Base-by-base conservation (phyloP, 2,113 vertebrate species). In the Fukomys damarensis region DNA sequence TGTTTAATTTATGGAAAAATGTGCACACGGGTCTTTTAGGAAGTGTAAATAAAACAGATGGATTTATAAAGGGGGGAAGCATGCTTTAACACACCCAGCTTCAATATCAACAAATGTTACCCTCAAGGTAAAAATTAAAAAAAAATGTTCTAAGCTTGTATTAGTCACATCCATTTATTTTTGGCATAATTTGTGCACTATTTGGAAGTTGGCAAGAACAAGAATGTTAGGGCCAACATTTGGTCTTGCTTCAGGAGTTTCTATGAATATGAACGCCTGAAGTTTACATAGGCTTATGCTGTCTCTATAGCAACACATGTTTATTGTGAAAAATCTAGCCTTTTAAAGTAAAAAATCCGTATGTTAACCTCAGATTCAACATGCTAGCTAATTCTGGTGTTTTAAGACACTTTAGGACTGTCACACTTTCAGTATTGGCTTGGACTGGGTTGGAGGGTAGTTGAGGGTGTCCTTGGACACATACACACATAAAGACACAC, bases 131-230 rank as follows among this genome's bases (percentile, higher is more conserved):
- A 98, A 97, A 76, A 46, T 46, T 95, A 54, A 30, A 13, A 72
- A 80, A 68, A 94, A 96, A 96, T 94, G 96, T 98, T 98, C 98
- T 98, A 65, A 98, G 98, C 98, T 98, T 98, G 97, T 98, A 98
- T 99, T 98, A 99, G 98, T 98, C 98, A 98, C 98, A 98, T 98
- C 98, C 98, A 98, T 98, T 98, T 98, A 98, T 99, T 99, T 98
- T 98, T 98, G 98, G 98, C 98, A 98, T 98, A 98, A 98, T 98
- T 98, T 98, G 97, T 93, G 94, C 97, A 97, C 98, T 98, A 35
- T 98, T 98, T 98, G 98, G 98, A 98, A 98, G 98, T 98, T 99
- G 98, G 98, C 99, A 98, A 98, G 97, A 96, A 94, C 46, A n/a
- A 87, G 97, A 98, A 98, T 97, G 97, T 98, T 97, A 97, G 97